A percentile compares a stretch with the other conserved stretches of the same genome.
These are phyloP conservation scores for Oopsacas minuta DNA, from an alignment of 37 sponge, comb jelly and placozoan species.

Conservation along the genomic window DNA sequence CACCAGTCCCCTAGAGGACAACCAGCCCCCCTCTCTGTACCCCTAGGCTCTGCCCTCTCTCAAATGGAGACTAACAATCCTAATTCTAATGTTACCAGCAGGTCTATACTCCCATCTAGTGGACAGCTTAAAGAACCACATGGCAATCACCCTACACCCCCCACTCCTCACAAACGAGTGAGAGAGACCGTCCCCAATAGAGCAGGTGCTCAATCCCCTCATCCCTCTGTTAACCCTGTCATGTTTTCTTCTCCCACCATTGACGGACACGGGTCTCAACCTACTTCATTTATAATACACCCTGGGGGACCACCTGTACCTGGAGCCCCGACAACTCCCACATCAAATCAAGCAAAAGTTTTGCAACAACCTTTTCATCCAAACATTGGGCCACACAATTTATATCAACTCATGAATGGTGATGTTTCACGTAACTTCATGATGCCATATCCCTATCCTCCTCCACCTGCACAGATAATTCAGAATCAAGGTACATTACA, in stretches of 20 bases:
- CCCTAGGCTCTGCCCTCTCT: background rate
- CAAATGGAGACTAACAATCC: background rate
- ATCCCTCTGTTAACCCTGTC: background rate
- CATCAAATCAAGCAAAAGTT: background rate
- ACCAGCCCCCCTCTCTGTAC: background rate
- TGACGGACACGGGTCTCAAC: background rate
- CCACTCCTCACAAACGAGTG: background rate
- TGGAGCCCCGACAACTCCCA: background rate
- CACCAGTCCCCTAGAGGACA: slow-evolving; percentile 15
- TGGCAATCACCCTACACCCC: background rate
- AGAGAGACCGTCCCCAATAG: background rate
- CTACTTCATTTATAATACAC: background rate
- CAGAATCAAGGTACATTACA: slow-evolving; percentile 1
- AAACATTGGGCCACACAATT: background rate
- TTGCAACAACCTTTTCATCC: background rate
- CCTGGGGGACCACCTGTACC: background rate
- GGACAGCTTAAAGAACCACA: background rate
- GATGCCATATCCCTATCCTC: background rate
- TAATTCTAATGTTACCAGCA: background rate
- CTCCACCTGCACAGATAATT: background rate
- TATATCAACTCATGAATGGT: background rate
- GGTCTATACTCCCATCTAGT: background rate
- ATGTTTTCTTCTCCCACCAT: background rate
- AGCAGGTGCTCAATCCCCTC: background rate
- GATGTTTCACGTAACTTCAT: background rate